Conservation (phyloP, 2,888 invertebrate species). For the Dynastes maya region DNA sequence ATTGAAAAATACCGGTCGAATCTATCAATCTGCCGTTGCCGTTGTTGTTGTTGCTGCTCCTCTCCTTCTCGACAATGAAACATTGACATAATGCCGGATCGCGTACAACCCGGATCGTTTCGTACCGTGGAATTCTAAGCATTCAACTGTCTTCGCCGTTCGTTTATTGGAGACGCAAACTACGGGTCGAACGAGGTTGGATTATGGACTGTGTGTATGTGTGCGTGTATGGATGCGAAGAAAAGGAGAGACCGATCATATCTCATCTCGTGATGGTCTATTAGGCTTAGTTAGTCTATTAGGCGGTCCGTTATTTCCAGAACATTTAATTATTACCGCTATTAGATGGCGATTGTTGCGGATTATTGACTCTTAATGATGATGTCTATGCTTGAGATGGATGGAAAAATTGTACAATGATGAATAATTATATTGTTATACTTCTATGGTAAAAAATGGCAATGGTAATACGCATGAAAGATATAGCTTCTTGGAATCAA, state of each 20-base stretch:
- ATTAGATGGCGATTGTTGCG: conserved; percentile 28
- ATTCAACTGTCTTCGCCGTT: conserved; percentile 49
- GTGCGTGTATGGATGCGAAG: not conserved
- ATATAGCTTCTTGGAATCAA: too few relatives aligned
- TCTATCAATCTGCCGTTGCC: conserved; percentile 49
- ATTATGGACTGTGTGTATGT: not conserved
- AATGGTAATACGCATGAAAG: too few relatives aligned
- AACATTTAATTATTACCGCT: conserved; percentile 37
- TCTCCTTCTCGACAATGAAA: conserved; percentile 45
- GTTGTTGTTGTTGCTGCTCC: not conserved
- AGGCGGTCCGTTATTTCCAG: conserved; percentile 33
- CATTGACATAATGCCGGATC: conserved; percentile 51
- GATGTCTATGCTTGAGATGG: not conserved
- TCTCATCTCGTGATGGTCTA: conserved; percentile 31
- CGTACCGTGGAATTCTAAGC: conserved; percentile 52
- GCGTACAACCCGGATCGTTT: conserved; percentile 39
- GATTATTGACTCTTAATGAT: conserved; percentile 15
- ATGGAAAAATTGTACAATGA: not conserved
- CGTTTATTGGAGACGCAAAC: conserved; percentile 33
- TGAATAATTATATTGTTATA: too few relatives aligned
- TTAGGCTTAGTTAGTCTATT: conserved; percentile 34
- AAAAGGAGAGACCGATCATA: conserved; percentile 14
- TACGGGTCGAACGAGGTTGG: conserved; percentile 15
- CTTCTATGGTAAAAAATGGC: too few relatives aligned
- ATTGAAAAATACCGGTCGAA: conserved; percentile 64